These are phyloP conservation scores for Clepsis dumicolana DNA, from an alignment of 2,888 invertebrate species.

Conservation along the genomic window DNA sequence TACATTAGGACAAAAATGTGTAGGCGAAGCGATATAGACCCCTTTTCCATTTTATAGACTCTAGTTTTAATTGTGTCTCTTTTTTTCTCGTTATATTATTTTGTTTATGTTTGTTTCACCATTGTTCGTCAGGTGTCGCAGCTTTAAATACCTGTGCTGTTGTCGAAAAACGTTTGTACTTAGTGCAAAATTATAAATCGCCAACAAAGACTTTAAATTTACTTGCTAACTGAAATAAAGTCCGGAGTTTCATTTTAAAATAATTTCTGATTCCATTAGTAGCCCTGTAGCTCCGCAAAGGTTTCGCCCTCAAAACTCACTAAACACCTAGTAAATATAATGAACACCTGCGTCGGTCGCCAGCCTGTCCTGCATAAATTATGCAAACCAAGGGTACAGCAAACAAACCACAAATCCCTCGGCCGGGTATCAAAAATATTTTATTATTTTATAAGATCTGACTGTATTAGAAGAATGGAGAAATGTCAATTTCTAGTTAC, in stretches of 20 bases:
- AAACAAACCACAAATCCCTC: slow-evolving; percentile 45
- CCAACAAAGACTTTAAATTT: no score
- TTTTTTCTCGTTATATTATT: no score
- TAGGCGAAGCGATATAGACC: no score
- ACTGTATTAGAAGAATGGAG: neutral
- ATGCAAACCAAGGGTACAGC: slow-evolving; percentile 51
- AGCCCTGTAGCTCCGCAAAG: neutral
- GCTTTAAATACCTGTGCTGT: no score
- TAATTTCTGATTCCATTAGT: slow-evolving; percentile 1
- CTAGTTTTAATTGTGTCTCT: no score
- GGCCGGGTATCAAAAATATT: slow-evolving; percentile 42
- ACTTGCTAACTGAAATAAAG: neutral
- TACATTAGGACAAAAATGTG: no score
- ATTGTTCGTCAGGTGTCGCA: no score
- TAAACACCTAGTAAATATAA: slow-evolving; percentile 33
- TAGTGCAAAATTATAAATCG: no score
- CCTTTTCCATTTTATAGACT: no score
- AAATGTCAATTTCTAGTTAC: no score
- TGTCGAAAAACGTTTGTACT: no score
- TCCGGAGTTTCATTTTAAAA: neutral
- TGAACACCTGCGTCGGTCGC: slow-evolving; percentile 47
- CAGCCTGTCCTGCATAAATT: slow-evolving; percentile 53
- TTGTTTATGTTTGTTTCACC: no score
- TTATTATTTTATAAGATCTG: slow-evolving; percentile 20
- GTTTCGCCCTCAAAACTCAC: neutral